Evolutionary conservation across 2,113 vertebrate species (phyloP).

Genomic region (Rhinopithecus roxellana): DNA sequence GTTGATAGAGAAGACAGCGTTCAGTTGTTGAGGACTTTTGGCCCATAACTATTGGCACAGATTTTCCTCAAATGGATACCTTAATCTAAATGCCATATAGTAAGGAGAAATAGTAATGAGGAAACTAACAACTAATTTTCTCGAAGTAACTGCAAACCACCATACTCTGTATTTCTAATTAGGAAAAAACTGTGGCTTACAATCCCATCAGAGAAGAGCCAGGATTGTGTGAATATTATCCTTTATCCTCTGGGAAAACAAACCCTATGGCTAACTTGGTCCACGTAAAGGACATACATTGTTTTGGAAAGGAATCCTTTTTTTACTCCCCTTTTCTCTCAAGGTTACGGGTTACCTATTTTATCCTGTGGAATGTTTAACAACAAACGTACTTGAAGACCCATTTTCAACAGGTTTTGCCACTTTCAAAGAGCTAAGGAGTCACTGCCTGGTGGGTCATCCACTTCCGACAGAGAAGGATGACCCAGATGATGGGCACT

Average conservation of each 20-base stretch:
- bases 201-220: not conserved
- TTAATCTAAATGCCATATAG: not conserved
- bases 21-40: not conserved
- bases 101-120: not conserved
- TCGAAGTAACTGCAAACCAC: not conserved
- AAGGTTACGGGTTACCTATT: conserved; percentile 28
- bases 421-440: conserved; percentile 41
- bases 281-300: not conserved
- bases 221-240: not conserved
- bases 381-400: conserved; percentile 39
- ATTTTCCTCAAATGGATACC: not conserved
- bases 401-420: conserved; percentile 59
- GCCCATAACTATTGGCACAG: not conserved
- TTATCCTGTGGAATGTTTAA: conserved; percentile 16
- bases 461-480: conserved; percentile 66
- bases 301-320: not conserved
- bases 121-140: not conserved
- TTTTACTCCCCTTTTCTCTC: not conserved
- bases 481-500: conserved; percentile 78
- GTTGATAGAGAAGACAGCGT: not conserved
- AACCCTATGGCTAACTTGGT: not conserved
- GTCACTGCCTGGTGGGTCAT: conserved; percentile 68
- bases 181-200: not conserved
- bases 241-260: not conserved
- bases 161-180: not conserved